Percentiles rank a stretch among this genome's conserved stretches.
Evolutionary conservation across 2,888 invertebrate species (phyloP).

Genomic region (Rotaria magnacalcarata): DNA sequence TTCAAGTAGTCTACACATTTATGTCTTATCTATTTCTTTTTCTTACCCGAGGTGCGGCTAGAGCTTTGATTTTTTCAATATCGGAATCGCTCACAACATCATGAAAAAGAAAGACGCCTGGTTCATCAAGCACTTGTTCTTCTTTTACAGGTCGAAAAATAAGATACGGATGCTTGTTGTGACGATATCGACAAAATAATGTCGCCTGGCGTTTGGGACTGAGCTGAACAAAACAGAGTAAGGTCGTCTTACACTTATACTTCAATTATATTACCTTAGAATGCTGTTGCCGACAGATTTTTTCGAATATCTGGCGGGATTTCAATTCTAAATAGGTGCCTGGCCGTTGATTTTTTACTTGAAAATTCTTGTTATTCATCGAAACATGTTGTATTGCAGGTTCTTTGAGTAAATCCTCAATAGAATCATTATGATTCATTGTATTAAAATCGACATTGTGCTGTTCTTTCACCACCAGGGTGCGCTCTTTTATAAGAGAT

Average conservation of each 20-base stretch:
- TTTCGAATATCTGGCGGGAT: conserved; percentile 63
- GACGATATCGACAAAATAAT: conserved; percentile 13
- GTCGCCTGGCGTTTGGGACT: not conserved
- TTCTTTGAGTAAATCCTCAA: not conserved
- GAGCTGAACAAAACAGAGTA: not conserved
- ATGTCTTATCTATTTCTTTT: too few relatives aligned
- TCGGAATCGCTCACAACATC: conserved; percentile 82
- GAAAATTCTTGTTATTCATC: too few relatives aligned
- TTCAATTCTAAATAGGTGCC: not conserved
- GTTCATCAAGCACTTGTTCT: conserved; percentile 67
- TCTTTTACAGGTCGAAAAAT: conserved; percentile 41
- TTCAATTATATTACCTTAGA: not conserved
- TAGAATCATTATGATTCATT: not conserved
- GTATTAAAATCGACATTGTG: not conserved
- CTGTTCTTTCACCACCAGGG: conserved; percentile 40
- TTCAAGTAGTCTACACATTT: too few relatives aligned
- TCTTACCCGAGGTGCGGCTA: too few relatives aligned
- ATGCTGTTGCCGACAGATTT: conserved; percentile 62
- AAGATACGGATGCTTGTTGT: conserved; percentile 36
- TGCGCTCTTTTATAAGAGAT: conserved; percentile 66
- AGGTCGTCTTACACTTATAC: accelerated
- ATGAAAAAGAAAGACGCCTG: conserved; percentile 78
- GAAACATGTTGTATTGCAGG: not conserved
- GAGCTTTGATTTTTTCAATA: conserved; percentile 72
- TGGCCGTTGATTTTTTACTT: too few relatives aligned